Base-by-base conservation (phyloP, 2,888 invertebrate species). In the Temnothorax unifasciatus region DNA sequence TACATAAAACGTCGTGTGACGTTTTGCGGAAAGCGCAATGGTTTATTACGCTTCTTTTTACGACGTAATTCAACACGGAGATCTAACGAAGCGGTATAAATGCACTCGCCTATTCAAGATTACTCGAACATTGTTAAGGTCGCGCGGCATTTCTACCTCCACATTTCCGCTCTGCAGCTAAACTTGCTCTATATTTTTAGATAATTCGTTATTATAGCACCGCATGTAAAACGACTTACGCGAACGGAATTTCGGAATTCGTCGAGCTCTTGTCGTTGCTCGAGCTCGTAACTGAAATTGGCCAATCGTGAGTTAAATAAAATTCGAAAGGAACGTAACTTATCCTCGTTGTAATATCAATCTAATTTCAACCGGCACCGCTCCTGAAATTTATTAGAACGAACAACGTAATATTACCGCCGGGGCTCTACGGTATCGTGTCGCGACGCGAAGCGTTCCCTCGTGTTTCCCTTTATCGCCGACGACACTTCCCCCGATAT, bases 1-100 rank as follows among this genome's bases (percentile, higher is more conserved):
- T 9, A 18, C n/a, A 68, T 66, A 52, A 68, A 76, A 34, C 68
- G 8, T 38, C n/a, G 52, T n/a, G 41, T 47, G 52, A 66, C 52
- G n/a, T 52, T 76, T 54, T n/a, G 25, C 38, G 25, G n/a, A 25
- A 64, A 38, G 38, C 18, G 64, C 47, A 21, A 21, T 34, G 50
- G 25, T 69, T 77, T 54, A 77, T 69, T 77, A 54, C 25, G 25
- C 41, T 54, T 68, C 75, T 75, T 54, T 77, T 69, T 68, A 69
- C n/a, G 13, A 1, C 69, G 29, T 69, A 77, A 77, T 54, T 54
- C 29, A 41, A 44, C 21, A 41, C 68, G 13, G 41, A 44, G 69
- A 54, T 54, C 41, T 41, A 69, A 77, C 41, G 13, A 77, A 25
- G 2, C 52, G 25, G 25, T 13, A 52, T 52, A 77, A 77, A 77